Conservation (phyloP, 2,113 vertebrate genomes). For the Gadus chalcogrammus region DNA sequence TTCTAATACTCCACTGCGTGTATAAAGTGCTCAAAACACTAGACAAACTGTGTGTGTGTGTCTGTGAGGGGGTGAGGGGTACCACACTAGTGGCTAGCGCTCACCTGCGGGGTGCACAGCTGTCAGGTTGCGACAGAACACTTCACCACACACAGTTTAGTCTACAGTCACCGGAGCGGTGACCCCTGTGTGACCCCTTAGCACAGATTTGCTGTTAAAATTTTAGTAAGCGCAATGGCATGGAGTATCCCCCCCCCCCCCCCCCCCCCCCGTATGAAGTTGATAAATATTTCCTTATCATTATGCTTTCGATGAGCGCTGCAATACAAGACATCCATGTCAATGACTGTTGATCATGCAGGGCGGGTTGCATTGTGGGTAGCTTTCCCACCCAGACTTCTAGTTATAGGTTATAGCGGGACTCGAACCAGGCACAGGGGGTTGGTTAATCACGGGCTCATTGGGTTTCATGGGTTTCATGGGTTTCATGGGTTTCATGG, state of each 20-base stretch:
- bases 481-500: neutral
- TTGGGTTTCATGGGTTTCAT: slow-evolving; percentile 59
- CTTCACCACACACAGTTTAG: too few relatives aligned
- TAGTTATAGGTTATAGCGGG: slow-evolving; percentile 36
- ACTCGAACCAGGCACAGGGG: slow-evolving; percentile 32
- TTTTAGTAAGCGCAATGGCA: too few relatives aligned
- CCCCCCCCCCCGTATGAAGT: neutral
- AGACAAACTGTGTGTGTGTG: too few relatives aligned
- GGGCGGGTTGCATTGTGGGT: slow-evolving; percentile 37
- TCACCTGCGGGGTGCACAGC: too few relatives aligned
- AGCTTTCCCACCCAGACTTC: slow-evolving; percentile 29
- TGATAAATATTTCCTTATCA: slow-evolving; percentile 31
- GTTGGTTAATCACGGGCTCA: slow-evolving; percentile 60
- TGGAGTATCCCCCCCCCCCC: neutral
- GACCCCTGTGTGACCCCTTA: too few relatives aligned
- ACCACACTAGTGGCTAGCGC: too few relatives aligned
- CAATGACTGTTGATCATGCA: slow-evolving; percentile 58
- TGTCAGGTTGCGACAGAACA: too few relatives aligned
- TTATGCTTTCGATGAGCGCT: slow-evolving; percentile 45
- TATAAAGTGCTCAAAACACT: too few relatives aligned
- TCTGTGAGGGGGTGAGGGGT: too few relatives aligned
- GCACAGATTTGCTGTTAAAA: too few relatives aligned
- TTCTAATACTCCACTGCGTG: too few relatives aligned
- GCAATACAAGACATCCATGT: slow-evolving; percentile 60
- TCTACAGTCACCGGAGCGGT: too few relatives aligned